Evolutionary conservation across 2,888 invertebrate species (phyloP).

Genomic region (Ochlodes sylvanus): DNA sequence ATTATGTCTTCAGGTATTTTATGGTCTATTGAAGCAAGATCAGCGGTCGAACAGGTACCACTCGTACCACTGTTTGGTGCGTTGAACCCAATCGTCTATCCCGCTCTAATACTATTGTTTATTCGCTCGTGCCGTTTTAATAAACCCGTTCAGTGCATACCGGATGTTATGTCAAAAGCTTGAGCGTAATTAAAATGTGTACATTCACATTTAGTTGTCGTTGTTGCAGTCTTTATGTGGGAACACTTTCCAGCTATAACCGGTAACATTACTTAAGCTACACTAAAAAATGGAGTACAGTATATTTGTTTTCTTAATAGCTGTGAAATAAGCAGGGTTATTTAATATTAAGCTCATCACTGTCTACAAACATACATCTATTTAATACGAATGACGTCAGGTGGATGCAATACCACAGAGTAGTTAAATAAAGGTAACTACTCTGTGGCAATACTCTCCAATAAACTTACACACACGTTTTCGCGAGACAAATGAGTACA

Average conservation of each 20-base stretch:
- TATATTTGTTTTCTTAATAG: too few relatives aligned
- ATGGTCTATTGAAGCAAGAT: constrained; percentile 66
- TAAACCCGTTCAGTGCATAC: constrained; percentile 49
- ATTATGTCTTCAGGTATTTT: constrained; percentile 59
- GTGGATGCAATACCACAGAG: too few relatives aligned
- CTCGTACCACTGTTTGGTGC: constrained; percentile 51
- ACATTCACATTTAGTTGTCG: constrained; percentile 13
- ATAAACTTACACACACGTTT: too few relatives aligned
- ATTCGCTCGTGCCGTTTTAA: constrained; percentile 49
- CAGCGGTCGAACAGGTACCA: constrained; percentile 55
- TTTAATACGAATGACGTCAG: too few relatives aligned
- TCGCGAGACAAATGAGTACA: too few relatives aligned
- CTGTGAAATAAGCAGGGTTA: too few relatives aligned
- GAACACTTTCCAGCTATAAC: neutral
- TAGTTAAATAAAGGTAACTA: too few relatives aligned
- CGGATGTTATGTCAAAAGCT: constrained; percentile 46
- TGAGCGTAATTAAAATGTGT: constrained; percentile 33
- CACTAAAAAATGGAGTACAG: too few relatives aligned
- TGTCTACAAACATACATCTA: too few relatives aligned
- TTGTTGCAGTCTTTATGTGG: constrained; percentile 7
- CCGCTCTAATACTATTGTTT: constrained; percentile 54
- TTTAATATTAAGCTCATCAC: too few relatives aligned
- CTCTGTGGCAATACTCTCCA: too few relatives aligned
- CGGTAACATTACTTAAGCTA: too few relatives aligned
- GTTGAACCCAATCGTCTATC: constrained; percentile 56